These are phyloP conservation scores for Meloe dianella DNA, from an alignment of 2,888 invertebrate genomes.

Conservation along the genomic window DNA sequence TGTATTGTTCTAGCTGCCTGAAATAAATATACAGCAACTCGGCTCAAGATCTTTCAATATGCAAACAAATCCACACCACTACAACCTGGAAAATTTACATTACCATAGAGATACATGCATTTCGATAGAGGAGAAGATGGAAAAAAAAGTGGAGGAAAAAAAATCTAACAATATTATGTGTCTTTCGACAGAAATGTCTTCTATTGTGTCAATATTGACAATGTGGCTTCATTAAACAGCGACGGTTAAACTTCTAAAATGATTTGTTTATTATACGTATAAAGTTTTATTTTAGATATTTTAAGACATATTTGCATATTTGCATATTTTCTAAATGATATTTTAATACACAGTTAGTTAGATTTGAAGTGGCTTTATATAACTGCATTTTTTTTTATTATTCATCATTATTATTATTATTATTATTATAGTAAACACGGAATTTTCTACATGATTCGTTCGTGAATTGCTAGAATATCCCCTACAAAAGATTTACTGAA, in stretches of 20 bases:
- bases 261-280: slow-evolving; percentile 14
- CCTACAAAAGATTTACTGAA: background rate
- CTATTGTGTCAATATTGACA: slow-evolving; percentile 25
- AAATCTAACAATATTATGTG: slow-evolving; percentile 26
- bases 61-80: slow-evolving; percentile 25
- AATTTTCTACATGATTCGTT: background rate
- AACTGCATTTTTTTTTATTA: background rate
- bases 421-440: background rate
- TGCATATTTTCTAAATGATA: slow-evolving; percentile 3
- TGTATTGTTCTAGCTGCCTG: slow-evolving; percentile 29
- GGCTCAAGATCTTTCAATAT: slow-evolving; percentile 15
- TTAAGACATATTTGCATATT: slow-evolving; percentile 11
- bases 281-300: background rate
- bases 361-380: background rate
- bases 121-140: background rate
- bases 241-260: slow-evolving; percentile 14
- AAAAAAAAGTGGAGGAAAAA: background rate
- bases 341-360: background rate
- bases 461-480: background rate
- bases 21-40: slow-evolving; percentile 28
- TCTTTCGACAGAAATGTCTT: slow-evolving; percentile 19
- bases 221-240: slow-evolving; percentile 5
- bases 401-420: background rate
- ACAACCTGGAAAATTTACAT: slow-evolving; percentile 23
- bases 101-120: slow-evolving; percentile 27